Conservation (phyloP, 2,888 invertebrate species). For the Eremobia ochroleuca region DNA sequence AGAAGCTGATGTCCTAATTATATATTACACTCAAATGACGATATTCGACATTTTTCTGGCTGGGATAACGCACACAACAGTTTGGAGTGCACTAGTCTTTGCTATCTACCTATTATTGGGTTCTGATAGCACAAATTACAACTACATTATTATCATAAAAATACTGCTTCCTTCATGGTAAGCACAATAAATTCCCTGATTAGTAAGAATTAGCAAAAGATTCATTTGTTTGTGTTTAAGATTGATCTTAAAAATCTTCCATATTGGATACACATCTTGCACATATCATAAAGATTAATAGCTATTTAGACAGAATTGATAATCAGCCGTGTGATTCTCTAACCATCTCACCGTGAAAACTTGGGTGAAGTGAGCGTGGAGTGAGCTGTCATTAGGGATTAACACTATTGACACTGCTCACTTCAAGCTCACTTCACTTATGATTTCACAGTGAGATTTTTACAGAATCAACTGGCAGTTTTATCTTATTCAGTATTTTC, state of each 20-base stretch:
- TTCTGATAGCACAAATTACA: conserved; percentile 10
- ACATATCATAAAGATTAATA: too few relatives aligned
- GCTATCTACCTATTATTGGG: background rate
- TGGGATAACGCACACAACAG: background rate
- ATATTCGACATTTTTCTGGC: background rate
- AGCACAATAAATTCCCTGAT: conserved; percentile 20
- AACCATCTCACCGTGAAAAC: too few relatives aligned
- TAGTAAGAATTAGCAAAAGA: conserved; percentile 4
- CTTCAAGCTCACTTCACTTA: too few relatives aligned
- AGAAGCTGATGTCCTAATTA: background rate
- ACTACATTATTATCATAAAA: conserved; percentile 47
- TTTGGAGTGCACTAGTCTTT: conserved; percentile 14
- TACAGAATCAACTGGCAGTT: too few relatives aligned
- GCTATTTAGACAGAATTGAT: too few relatives aligned
- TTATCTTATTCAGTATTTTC: conserved; percentile 36
- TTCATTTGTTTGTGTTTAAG: background rate
- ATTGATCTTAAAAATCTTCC: conserved; percentile 1
- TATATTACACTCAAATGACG: background rate
- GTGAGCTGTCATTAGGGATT: too few relatives aligned
- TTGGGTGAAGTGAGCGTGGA: too few relatives aligned
- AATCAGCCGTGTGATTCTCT: too few relatives aligned
- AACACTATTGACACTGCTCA: too few relatives aligned
- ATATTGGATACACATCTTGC: conserved; percentile 1
- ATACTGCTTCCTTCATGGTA: conserved; percentile 39
- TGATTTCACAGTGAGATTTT: too few relatives aligned